These are phyloP conservation scores for Drosophila suzukii DNA, from an alignment of 1,140 invertebrate species.

Conservation along the genomic window DNA sequence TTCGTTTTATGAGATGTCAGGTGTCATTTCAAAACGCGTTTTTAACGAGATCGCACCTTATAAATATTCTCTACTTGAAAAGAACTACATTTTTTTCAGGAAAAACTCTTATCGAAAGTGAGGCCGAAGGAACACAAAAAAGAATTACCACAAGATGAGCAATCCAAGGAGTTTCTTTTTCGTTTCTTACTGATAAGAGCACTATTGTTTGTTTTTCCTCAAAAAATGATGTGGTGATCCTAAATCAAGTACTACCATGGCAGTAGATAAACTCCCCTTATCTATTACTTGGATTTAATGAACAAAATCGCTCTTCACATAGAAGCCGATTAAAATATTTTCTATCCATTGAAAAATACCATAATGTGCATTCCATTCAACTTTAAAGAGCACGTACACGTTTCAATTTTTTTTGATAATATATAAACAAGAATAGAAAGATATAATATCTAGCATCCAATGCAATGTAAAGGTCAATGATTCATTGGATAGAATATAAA, in stretches of 20 bases:
- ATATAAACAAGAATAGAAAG: neutral
- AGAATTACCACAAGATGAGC: slow-evolving; percentile 3
- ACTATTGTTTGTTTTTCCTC: slow-evolving; percentile 21
- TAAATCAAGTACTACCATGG: neutral
- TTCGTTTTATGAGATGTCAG: slow-evolving; percentile 57
- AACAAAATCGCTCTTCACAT: too few species aligned
- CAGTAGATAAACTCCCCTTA: neutral
- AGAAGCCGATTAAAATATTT: neutral
- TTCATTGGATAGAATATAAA: slow-evolving; percentile 1
- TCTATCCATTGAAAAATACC: neutral
- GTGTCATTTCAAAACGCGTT: slow-evolving; percentile 18
- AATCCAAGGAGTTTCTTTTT: neutral
- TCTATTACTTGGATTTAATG: neutral
- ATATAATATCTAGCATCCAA: neutral
- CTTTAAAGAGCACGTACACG: neutral
- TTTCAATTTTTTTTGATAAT: too few species aligned
- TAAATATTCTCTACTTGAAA: neutral
- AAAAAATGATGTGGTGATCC: neutral
- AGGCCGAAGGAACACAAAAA: neutral
- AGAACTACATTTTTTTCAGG: neutral
- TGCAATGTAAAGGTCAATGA: neutral
- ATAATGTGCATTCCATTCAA: neutral
- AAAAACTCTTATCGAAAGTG: slow-evolving; percentile 34
- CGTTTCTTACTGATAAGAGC: slow-evolving; percentile 27
- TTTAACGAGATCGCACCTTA: neutral